Evolutionary conservation across 2,113 vertebrate species (phyloP), one percentile per base, ranked within the genome.

Genomic region (Anthoscopus minutus): DNA sequence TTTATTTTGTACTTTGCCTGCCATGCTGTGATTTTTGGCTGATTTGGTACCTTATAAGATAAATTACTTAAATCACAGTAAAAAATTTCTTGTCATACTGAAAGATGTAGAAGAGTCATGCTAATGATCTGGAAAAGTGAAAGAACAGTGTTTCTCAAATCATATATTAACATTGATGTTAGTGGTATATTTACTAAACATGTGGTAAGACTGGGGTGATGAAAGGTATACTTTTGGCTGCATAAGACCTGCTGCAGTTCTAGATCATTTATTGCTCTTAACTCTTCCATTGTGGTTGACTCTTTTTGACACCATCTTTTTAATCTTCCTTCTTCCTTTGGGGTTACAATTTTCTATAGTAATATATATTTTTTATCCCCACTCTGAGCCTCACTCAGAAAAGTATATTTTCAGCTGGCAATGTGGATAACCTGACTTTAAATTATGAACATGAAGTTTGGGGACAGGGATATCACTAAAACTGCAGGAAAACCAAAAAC

Each of bases 391-490:
- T 73, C 15, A 61, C 11, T 2, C 6, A 57, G 20, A n/a, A 48
- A 28, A 31, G 4, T 33, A 1, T 35, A 8, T 37, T 91, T 90
- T 96, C 57, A 65, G 13, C 28, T 50, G 20, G 17, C 23, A 91
- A 60, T 5, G 4, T 48, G 53, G 2, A 12, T 86, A 13, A 71
- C 21, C 14, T 35, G 33, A 17, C 15, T 91, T 86, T 66, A 86
- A 69, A 79, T 87, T 45, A 31, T 25, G 11, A 84, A 28, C 35
- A 28, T 60, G 20, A 77, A 45, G 24, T 78, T 14, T 62, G 20
- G 18, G 30, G 3, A 15, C 35, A 5, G 8, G 13, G 7, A 58
- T 47, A 40, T 47, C 16, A 56, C 21, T 0, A 0, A 54, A 56
- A 56, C 40, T 56, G 13, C 0, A 0, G 25, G 40, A 31, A 56